A percentile compares a stretch with the other conserved stretches of the same genome.
Evolutionary conservation across 1,140 invertebrate species (phyloP).

Genomic region (Drosophila tristis): DNA sequence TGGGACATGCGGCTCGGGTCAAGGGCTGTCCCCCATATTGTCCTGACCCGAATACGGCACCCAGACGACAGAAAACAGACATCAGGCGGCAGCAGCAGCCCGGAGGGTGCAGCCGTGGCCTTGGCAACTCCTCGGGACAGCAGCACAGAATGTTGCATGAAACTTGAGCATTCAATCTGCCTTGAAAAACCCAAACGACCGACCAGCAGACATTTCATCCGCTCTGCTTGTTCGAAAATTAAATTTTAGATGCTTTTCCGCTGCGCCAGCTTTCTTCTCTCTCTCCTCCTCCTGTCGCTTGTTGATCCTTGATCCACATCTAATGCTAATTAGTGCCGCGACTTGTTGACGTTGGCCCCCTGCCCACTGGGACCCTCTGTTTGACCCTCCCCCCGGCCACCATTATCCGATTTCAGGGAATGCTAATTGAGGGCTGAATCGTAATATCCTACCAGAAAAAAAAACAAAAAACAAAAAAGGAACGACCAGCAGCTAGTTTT

Average conservation of each 20-base stretch:
- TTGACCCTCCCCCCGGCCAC: neutral
- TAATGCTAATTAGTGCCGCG: constrained; percentile 41
- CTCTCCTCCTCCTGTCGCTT: constrained; percentile 2
- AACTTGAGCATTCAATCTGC: constrained; percentile 9
- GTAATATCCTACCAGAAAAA: constrained; percentile 4
- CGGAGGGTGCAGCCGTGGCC: too few species aligned
- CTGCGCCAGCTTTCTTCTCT: too few species aligned
- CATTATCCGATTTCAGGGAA: constrained; percentile 46
- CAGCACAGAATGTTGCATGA: neutral
- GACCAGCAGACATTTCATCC: constrained; percentile 28
- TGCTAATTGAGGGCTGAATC: constrained; percentile 42
- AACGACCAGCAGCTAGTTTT: constrained; percentile 23
- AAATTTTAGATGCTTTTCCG: constrained; percentile 41
- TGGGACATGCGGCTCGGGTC: too few species aligned
- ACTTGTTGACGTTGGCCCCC: constrained; percentile 37
- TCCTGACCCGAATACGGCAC: too few species aligned
- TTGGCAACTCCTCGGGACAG: too few species aligned
- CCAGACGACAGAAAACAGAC: too few species aligned
- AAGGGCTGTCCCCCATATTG: too few species aligned
- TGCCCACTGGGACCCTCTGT: constrained; percentile 11
- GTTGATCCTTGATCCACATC: constrained; percentile 54
- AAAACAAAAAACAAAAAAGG: constrained; percentile 23
- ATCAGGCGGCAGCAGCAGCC: too few species aligned
- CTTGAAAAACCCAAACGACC: constrained; percentile 26
- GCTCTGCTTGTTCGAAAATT: constrained; percentile 28